These are phyloP conservation scores for Passer montanus DNA, from an alignment of 2,113 vertebrate genomes.

Conservation along the genomic window DNA sequence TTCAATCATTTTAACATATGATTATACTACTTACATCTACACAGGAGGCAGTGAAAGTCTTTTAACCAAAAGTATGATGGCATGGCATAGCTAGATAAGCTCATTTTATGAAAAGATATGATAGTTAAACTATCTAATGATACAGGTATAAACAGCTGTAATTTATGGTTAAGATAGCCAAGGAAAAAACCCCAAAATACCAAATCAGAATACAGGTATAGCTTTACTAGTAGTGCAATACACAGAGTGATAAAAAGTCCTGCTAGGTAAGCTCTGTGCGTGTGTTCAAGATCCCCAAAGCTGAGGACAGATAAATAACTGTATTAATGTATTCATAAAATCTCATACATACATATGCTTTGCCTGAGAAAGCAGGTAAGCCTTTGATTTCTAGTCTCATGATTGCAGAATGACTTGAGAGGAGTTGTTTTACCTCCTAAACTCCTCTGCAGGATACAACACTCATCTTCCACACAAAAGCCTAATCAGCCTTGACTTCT, in stretches of 20 bases:
- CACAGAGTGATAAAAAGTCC: not conserved
- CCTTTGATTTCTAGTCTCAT: not conserved
- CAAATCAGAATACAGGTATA: not conserved
- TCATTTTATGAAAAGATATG: not conserved
- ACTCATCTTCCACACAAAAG: not conserved
- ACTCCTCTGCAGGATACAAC: not conserved
- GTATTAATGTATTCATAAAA: not conserved
- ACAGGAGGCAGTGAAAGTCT: not conserved
- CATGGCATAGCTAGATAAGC: not conserved
- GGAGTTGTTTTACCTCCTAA: not conserved
- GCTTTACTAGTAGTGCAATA: not conserved
- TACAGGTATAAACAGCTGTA: not conserved
- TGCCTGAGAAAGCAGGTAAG: not conserved
- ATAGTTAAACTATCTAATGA: not conserved
- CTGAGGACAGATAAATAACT: not conserved
- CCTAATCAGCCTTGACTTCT: not conserved
- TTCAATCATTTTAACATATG: not conserved
- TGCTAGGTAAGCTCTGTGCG: not conserved
- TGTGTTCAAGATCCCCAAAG: not conserved
- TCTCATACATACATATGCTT: not conserved
- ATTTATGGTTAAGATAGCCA: not conserved
- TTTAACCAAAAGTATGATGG: not conserved
- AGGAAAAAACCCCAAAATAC: not conserved
- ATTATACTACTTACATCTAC: not conserved
- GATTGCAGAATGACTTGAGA: not conserved